These are phyloP conservation scores for Xerus rutilus DNA, from an alignment of 2,797 vertebrate genomes.

Conservation along the genomic window DNA sequence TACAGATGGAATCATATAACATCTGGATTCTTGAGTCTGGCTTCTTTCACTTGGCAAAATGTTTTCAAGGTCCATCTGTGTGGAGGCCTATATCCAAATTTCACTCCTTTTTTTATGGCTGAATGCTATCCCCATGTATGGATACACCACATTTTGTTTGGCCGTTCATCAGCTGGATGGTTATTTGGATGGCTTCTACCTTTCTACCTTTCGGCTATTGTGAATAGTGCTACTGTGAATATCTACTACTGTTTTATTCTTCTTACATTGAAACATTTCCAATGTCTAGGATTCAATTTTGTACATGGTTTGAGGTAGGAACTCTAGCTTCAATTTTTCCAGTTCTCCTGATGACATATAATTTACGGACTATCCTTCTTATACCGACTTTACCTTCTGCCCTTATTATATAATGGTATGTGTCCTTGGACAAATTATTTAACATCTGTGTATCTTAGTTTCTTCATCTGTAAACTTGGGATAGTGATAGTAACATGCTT, in stretches of 20 bases:
- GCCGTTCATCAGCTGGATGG: background rate
- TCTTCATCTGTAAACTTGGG: background rate
- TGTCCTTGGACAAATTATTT: background rate
- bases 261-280: background rate
- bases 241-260: background rate
- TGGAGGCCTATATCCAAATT: too few species aligned
- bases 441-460: background rate
- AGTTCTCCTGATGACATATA: background rate
- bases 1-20: background rate
- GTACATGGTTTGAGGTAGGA: background rate
- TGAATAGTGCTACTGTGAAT: background rate
- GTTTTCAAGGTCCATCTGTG: background rate
- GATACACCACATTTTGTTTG: background rate
- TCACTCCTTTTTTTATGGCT: background rate
- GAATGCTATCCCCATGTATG: background rate
- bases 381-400: background rate
- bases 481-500: background rate
- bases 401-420: background rate
- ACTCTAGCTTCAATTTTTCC: conserved; percentile 3
- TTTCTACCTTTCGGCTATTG: background rate
- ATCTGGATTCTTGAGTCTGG: background rate
- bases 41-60: background rate
- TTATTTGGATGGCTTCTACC: background rate
- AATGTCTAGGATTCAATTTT: background rate
- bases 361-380: background rate